Evolutionary conservation across 2,797 vertebrate genomes (phyloP).

Genomic region (Coccyzus lansbergi): DNA sequence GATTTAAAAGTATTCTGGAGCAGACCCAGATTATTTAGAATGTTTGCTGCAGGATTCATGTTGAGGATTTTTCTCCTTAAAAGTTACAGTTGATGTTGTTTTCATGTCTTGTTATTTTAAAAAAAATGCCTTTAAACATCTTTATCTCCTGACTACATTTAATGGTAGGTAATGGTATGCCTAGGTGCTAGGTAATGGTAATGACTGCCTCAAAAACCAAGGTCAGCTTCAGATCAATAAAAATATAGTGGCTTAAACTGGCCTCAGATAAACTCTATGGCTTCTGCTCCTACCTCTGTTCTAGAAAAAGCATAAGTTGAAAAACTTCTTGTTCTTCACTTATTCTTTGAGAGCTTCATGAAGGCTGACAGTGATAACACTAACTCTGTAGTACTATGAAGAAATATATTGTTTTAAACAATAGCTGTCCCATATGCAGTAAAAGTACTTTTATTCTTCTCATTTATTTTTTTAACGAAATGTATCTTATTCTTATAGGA

Average conservation of each 20-base stretch:
- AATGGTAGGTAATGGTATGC: background rate
- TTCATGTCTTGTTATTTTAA: background rate
- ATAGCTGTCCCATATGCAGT: fast-evolving
- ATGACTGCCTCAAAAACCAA: background rate
- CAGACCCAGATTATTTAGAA: background rate
- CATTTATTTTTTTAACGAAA: background rate
- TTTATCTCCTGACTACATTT: background rate
- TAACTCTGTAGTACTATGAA: background rate
- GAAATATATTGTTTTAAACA: background rate
- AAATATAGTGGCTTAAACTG: background rate
- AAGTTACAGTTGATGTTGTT: background rate
- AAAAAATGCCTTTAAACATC: background rate
- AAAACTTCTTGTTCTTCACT: background rate
- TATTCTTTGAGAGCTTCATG: background rate
- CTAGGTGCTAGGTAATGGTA: background rate
- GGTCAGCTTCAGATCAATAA: background rate
- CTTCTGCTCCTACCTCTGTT: background rate
- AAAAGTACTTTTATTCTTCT: background rate
- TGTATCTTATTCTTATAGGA: background rate
- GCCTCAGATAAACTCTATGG: background rate
- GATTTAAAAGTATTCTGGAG: background rate
- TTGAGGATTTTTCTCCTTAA: background rate
- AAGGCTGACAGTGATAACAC: background rate
- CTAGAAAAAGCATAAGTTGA: background rate
- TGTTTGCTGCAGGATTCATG: background rate